phyloP scores from a whole-genome alignment of 2,113 vertebrate genomes.

The Himantopus leucocephalus region DNA sequence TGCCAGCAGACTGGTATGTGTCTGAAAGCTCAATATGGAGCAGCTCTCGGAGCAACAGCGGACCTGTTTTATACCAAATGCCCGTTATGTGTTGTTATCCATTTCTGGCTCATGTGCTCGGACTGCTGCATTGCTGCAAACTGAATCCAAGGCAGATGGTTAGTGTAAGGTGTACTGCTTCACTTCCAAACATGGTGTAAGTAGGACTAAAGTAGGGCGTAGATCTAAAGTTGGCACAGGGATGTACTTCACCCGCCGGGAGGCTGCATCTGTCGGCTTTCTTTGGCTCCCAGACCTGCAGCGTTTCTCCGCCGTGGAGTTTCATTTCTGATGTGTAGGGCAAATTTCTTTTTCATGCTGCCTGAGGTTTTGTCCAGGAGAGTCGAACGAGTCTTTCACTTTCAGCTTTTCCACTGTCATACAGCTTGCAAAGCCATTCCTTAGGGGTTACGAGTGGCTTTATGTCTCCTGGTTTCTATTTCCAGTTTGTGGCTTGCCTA shows the following conservation, averaged over 20 bases:
- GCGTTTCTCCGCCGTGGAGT: accelerated
- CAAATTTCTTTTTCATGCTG: slow-evolving; percentile 40
- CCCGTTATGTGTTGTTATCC: neutral
- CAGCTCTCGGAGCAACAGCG: neutral
- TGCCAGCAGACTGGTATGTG: slow-evolving; percentile 1
- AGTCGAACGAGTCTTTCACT: neutral
- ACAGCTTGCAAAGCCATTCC: slow-evolving; percentile 59
- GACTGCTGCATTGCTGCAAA: neutral
- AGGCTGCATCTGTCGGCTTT: neutral
- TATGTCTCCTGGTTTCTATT: slow-evolving; percentile 64
- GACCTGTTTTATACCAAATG: neutral
- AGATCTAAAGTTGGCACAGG: neutral
- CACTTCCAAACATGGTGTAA: slow-evolving; percentile 8
- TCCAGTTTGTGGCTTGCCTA: slow-evolving; percentile 60
- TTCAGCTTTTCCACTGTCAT: slow-evolving; percentile 60
- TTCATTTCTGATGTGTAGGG: slow-evolving; percentile 2
- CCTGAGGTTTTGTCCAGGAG: slow-evolving; percentile 10
- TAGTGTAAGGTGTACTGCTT: slow-evolving; percentile 32
- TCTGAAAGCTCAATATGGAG: neutral
- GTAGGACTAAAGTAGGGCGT: slow-evolving; percentile 5
- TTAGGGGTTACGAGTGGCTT: slow-evolving; percentile 50
- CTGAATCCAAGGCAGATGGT: neutral
- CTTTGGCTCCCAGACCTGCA: neutral
- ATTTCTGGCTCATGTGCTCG: neutral
- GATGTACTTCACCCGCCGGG: neutral